These are phyloP conservation scores for Volucella bombylans DNA, from an alignment of 2,888 invertebrate species.

Conservation along the genomic window DNA sequence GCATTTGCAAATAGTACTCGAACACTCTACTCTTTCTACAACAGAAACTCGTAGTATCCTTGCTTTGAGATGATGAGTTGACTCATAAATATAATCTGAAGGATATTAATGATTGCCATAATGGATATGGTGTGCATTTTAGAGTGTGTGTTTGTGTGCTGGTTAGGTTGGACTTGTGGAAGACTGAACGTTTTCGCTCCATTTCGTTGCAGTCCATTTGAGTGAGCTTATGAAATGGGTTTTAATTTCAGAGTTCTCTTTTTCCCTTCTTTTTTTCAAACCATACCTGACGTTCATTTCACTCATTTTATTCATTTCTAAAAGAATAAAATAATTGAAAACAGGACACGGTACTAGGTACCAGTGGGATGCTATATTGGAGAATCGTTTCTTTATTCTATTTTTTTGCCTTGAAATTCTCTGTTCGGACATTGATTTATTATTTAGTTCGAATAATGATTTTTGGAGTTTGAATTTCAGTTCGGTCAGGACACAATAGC, in stretches of 20 bases:
- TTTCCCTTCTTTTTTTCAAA: neutral
- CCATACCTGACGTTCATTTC: neutral
- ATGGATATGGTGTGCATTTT: constrained; percentile 65
- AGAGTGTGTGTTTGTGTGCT: neutral
- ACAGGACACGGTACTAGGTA: constrained; percentile 12
- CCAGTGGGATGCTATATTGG: constrained; percentile 20
- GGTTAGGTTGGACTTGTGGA: neutral
- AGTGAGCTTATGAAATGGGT: constrained; percentile 64
- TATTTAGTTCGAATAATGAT: constrained; percentile 29
- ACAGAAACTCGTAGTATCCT: constrained; percentile 5
- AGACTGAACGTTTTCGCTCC: too few relatives aligned
- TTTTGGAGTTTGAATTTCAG: neutral
- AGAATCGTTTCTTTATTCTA: constrained; percentile 26
- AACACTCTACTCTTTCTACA: neutral
- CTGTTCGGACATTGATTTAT: constrained; percentile 66
- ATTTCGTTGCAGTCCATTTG: constrained; percentile 49
- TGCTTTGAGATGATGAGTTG: constrained; percentile 42
- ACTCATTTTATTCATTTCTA: constrained; percentile 24
- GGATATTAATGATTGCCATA: constrained; percentile 69
- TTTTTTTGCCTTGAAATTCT: constrained; percentile 47
- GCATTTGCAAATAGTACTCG: constrained; percentile 50
- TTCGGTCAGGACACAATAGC: too few relatives aligned
- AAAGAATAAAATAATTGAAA: constrained; percentile 69
- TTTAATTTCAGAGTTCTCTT: constrained; percentile 66
- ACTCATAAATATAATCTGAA: constrained; percentile 72